Evolutionary conservation across 2,888 invertebrate genomes (phyloP).

Genomic region (Microctonus brassicae): DNA sequence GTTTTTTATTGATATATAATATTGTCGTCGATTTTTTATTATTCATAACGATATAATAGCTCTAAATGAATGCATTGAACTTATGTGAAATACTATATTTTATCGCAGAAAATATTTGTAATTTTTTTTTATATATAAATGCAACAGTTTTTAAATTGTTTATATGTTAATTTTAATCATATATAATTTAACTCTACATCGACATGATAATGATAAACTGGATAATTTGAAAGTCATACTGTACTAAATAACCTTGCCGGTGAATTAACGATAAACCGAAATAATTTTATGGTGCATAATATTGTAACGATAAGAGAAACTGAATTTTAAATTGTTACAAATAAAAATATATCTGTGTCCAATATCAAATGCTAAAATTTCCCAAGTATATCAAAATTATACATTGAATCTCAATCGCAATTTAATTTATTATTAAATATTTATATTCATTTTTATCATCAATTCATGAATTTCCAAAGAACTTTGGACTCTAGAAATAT

Average conservation of each 20-base stretch:
- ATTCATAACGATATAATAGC: too few species aligned
- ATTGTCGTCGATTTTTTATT: too few species aligned
- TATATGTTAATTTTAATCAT: not conserved
- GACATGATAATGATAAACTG: not conserved
- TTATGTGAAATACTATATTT: too few species aligned
- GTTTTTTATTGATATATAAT: not conserved
- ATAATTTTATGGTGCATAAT: not conserved
- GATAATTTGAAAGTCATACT: not conserved
- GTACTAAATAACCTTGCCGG: not conserved
- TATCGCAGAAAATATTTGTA: too few species aligned
- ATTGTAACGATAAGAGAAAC: not conserved
- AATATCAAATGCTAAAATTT: not conserved
- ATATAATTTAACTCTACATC: not conserved
- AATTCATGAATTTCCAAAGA: not conserved
- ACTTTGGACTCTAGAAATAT: not conserved
- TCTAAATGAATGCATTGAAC: too few species aligned
- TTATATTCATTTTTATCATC: not conserved
- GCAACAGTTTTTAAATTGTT: not conserved
- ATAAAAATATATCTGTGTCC: not conserved
- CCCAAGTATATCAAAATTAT: not conserved
- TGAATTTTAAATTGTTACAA: not conserved
- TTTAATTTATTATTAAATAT: not conserved
- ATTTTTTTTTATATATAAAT: too few species aligned
- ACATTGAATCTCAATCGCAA: not conserved
- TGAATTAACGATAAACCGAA: not conserved